Base-by-base conservation (phyloP, 2,888 invertebrate genomes). In the Liodrosophila aerea region DNA sequence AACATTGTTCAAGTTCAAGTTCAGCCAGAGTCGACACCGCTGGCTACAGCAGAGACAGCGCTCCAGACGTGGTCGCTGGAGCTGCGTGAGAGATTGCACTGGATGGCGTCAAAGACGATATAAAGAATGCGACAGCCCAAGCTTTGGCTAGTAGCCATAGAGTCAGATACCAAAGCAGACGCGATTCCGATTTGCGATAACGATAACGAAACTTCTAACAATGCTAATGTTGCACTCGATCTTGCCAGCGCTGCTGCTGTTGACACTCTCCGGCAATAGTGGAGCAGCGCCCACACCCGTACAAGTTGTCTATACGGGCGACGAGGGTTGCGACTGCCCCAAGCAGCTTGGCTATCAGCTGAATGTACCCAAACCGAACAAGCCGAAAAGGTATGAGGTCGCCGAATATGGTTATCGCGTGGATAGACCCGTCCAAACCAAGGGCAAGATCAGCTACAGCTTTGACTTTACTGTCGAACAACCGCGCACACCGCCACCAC, bases 381-480 rank as follows among this genome's bases (percentile, higher is more conserved):
- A 68, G 36, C 46, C 73, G 1, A 68, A 62, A 36, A 59, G 53
- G 7, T 64, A 73, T 8, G 43, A 46, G 7, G 58, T 47, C 9
- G 58, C 37, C 41, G 76, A 81, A 27, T 85, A 88, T 29, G 87
- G 81, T 9, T 89, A 88, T 50, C 86, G 82, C 8, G 63, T 89
- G 11, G 88, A 89, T 12, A 75, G 74, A 5, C 87, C 88, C 7
- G 58, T 71, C 1, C 71, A 64, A 43, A 34, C 84, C 5, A 82
- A 84, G 57, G 69, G 85, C 4, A 80, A 85, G 51, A 81, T 88
- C 2, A 73, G 78, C 16, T 89, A 88, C 27, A 85, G 81, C 37
- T 86, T 89, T 29, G 89, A 89, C 49, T 86, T 89, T 16, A 73
- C 74, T 27, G 87, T 89, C 4, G 88, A 90, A 51, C 80, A 88